Percentiles rank a stretch among this genome's conserved stretches.
These are phyloP conservation scores for Cryptocheilus praepositus DNA, from an alignment of 2,888 invertebrate genomes.

Conservation along the genomic window DNA sequence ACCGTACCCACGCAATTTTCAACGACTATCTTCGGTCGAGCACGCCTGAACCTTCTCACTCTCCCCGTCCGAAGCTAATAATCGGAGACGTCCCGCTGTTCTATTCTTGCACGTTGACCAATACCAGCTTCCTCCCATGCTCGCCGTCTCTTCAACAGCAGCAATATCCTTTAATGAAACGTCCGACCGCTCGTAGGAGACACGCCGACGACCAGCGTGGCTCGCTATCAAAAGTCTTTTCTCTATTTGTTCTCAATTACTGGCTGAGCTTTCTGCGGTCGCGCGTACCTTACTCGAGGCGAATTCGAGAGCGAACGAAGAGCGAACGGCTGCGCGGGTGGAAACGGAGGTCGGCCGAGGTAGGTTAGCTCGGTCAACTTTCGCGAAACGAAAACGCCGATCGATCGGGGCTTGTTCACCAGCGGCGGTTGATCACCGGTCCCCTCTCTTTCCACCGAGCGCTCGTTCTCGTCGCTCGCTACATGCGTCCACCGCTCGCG, in stretches of 20 bases:
- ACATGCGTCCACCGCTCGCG: too few relatives aligned
- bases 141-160: constrained; percentile 12
- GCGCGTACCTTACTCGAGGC: constrained; percentile 33
- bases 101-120: constrained; percentile 24
- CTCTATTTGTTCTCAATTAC: constrained; percentile 64
- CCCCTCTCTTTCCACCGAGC: too few relatives aligned
- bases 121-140: constrained; percentile 1
- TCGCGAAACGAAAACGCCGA: constrained; percentile 45
- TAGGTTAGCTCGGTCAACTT: constrained; percentile 42
- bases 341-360: constrained; percentile 9
- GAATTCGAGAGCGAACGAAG: constrained; percentile 30
- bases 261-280: constrained; percentile 32
- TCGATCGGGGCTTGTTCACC: constrained; percentile 14
- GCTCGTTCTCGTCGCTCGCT: too few relatives aligned
- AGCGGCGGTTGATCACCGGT: too few relatives aligned
- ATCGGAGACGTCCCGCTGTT: constrained; percentile 29
- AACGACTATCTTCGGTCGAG: constrained; percentile 18
- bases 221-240: constrained; percentile 48
- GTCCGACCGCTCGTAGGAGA: constrained; percentile 45
- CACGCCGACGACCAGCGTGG: constrained; percentile 33
- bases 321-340: constrained; percentile 10
- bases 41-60: constrained; percentile 24
- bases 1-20: constrained; percentile 4
- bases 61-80: constrained; percentile 36
- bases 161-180: constrained; percentile 65